Conservation (phyloP, 1,140 invertebrate genomes). For the Microplitis demolitor region DNA sequence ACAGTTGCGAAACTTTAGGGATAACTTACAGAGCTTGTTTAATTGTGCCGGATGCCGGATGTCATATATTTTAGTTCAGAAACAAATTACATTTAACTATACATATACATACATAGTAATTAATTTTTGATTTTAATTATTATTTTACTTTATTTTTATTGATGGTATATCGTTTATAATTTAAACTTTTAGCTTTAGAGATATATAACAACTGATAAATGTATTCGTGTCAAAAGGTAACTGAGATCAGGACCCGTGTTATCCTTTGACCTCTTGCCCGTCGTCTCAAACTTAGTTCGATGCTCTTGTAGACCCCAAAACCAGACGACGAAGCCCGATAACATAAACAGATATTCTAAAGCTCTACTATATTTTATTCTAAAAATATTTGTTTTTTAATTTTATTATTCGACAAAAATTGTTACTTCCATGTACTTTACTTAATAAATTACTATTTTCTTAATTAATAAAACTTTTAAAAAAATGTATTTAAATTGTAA, state of each 20-base stretch:
- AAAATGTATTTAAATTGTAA: too few relatives aligned
- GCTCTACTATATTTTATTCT: too few relatives aligned
- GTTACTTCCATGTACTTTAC: too few relatives aligned
- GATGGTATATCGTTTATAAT: too few relatives aligned
- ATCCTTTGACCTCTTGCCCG: slow-evolving; percentile 51
- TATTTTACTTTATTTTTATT: too few relatives aligned
- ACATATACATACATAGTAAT: not conserved
- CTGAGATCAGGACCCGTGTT: slow-evolving; percentile 35
- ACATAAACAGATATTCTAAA: too few relatives aligned
- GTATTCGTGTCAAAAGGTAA: slow-evolving; percentile 55
- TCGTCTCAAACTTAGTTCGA: not conserved
- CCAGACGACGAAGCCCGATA: too few relatives aligned
- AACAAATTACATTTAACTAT: slow-evolving; percentile 37
- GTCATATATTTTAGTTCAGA: slow-evolving; percentile 13
- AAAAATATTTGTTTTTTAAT: too few relatives aligned
- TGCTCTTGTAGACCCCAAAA: not conserved
- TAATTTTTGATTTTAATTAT: too few relatives aligned
- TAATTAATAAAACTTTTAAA: too few relatives aligned
- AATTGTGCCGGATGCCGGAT: slow-evolving; percentile 46
- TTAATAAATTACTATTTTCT: too few relatives aligned
- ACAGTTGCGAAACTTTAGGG: slow-evolving; percentile 49
- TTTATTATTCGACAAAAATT: too few relatives aligned
- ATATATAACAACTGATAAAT: not conserved
- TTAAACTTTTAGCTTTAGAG: not conserved
- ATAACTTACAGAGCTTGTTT: slow-evolving; percentile 53